Conservation (phyloP, 1,140 invertebrate species). For the Calliopsis andreniformis region DNA sequence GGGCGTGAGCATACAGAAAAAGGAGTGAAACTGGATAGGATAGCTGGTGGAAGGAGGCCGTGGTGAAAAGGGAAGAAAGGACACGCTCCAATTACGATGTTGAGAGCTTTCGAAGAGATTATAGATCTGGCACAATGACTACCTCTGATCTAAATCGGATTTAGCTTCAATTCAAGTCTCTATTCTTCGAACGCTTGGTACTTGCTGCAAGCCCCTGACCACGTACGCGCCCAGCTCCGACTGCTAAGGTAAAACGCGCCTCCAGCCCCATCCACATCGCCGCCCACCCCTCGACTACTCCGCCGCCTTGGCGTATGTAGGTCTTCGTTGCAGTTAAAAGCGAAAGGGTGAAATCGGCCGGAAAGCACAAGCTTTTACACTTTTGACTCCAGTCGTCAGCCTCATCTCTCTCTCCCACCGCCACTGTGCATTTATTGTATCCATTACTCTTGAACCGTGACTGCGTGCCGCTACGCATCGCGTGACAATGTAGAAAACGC, state of each 20-base stretch:
- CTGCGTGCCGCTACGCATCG: slow-evolving; percentile 40
- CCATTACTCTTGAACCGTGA: slow-evolving; percentile 23
- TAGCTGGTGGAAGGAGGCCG: background rate
- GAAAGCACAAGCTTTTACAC: slow-evolving; percentile 66
- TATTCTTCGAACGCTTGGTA: slow-evolving; percentile 48
- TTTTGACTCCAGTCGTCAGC: slow-evolving; percentile 59
- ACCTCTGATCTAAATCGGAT: slow-evolving; percentile 64
- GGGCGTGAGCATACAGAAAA: slow-evolving; percentile 8
- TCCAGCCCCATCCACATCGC: too few species aligned
- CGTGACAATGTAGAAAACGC: slow-evolving; percentile 30
- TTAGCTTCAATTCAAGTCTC: slow-evolving; percentile 57
- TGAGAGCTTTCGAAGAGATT: slow-evolving; percentile 55
- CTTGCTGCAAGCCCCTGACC: slow-evolving; percentile 52
- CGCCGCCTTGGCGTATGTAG: slow-evolving; percentile 46
- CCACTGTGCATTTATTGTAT: slow-evolving; percentile 50
- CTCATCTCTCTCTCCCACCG: slow-evolving; percentile 14
- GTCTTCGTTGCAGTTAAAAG: slow-evolving; percentile 59
- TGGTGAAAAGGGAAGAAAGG: slow-evolving; percentile 19
- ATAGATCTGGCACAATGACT: slow-evolving; percentile 61
- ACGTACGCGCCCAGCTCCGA: slow-evolving; percentile 27
- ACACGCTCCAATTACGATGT: slow-evolving; percentile 66
- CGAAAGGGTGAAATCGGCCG: slow-evolving; percentile 64
- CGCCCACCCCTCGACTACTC: too few species aligned
- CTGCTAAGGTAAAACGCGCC: slow-evolving; percentile 56
- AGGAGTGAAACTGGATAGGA: slow-evolving; percentile 6